These are phyloP conservation scores for Drosophila suboccidentalis DNA, from an alignment of 2,888 invertebrate genomes.

Conservation along the genomic window DNA sequence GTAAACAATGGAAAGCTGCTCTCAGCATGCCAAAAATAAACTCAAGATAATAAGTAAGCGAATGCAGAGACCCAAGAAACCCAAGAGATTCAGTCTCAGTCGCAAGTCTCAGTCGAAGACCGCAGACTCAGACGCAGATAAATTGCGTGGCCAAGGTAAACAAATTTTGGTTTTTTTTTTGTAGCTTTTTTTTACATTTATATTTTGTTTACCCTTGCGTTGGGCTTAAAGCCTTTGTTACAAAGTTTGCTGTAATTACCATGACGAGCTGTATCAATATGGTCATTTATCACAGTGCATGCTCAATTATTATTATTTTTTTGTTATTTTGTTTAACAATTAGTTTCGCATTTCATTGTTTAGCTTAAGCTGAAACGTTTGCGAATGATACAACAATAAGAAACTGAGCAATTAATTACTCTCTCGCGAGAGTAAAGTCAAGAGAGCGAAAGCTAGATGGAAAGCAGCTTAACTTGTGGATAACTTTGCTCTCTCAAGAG, in stretches of 20 bases:
- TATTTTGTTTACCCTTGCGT: conserved; percentile 33
- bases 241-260: conserved; percentile 31
- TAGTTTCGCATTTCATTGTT: background rate
- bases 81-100: conserved; percentile 10
- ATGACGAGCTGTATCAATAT: conserved; percentile 13
- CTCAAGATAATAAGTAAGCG: conserved; percentile 51
- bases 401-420: background rate
- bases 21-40: conserved; percentile 48
- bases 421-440: background rate
- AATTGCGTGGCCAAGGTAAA: conserved; percentile 63
- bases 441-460: background rate
- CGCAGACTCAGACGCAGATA: conserved; percentile 46
- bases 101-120: background rate
- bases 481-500: background rate
- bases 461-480: background rate
- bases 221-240: conserved; percentile 21
- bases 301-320: background rate
- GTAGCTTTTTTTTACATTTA: conserved; percentile 8
- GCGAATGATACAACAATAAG: background rate
- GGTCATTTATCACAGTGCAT: background rate
- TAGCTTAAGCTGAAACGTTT: background rate
- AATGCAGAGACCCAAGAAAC: conserved; percentile 23
- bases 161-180: conserved; percentile 32
- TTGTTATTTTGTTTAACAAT: background rate
- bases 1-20: conserved; percentile 57